phyloP scores from a whole-genome alignment of 2,113 vertebrate species.

The Polyodon spathula region DNA sequence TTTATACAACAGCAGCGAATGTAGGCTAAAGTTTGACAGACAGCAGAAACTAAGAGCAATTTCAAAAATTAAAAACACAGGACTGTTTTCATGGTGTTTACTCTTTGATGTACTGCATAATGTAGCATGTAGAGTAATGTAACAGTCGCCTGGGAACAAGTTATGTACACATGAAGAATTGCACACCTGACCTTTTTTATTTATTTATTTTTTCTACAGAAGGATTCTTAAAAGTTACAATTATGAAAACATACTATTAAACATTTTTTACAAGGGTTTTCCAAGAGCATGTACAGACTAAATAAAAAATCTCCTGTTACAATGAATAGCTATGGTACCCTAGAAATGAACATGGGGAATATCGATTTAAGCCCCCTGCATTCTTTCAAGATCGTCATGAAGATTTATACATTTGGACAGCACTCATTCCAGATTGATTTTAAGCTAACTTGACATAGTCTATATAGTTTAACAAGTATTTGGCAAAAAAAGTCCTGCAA shows the following conservation, averaged over 20 bases:
- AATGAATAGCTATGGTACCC: not conserved
- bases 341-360: not conserved
- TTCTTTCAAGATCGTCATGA: slow-evolving; percentile 1
- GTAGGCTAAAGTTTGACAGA: no score
- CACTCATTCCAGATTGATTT: not conserved
- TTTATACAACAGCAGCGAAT: no score
- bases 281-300: not conserved
- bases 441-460: slow-evolving; percentile 8
- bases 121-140: no score
- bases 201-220: slow-evolving; percentile 10
- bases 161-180: no score
- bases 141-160: no score
- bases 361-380: slow-evolving; percentile 4
- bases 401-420: slow-evolving; percentile 7
- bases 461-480: not conserved
- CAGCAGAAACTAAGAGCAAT: no score
- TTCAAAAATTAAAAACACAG: no score
- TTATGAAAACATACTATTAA: not conserved
- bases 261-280: not conserved
- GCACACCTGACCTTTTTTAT: no score
- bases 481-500: not conserved
- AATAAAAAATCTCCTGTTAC: not conserved
- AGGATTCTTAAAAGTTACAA: not conserved
- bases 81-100: no score
- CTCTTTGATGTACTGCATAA: no score